phyloP scores from a whole-genome alignment of 2,797 vertebrate genomes.

The Centroberyx gerrardi region DNA sequence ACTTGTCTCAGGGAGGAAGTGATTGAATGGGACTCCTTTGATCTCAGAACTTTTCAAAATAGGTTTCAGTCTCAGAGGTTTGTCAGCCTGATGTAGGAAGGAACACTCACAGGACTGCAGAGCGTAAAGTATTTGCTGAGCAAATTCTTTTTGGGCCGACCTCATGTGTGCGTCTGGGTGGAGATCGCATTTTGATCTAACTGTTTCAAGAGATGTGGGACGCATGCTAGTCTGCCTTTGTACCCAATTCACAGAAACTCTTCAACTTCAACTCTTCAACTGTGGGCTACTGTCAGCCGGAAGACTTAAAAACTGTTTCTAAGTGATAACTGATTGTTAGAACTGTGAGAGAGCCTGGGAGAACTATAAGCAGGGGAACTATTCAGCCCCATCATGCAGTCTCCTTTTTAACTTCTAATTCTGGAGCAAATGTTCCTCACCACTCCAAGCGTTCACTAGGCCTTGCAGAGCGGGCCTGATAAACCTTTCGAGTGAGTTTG shows the following conservation, averaged over 20 bases:
- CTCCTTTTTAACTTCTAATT: slow-evolving; percentile 42
- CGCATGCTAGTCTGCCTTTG: slow-evolving; percentile 7
- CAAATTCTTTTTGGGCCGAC: neutral
- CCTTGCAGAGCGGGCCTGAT: slow-evolving; percentile 29
- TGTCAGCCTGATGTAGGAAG: neutral
- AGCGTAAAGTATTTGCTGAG: neutral
- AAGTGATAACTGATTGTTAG: slow-evolving; percentile 34
- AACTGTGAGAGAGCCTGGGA: slow-evolving; percentile 39
- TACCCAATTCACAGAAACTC: slow-evolving; percentile 37
- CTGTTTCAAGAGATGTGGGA: slow-evolving; percentile 14
- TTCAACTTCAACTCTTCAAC: too few species aligned
- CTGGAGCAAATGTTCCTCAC: slow-evolving; percentile 48
- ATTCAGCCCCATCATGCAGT: slow-evolving; percentile 23
- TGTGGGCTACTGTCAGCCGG: slow-evolving; percentile 38
- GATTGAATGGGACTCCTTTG: neutral
- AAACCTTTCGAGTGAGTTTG: slow-evolving; percentile 37
- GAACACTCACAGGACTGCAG: too few species aligned
- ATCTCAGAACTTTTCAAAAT: neutral
- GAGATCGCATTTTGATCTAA: slow-evolving; percentile 26
- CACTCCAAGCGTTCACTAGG: neutral
- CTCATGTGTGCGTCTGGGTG: neutral
- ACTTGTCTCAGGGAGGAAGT: neutral
- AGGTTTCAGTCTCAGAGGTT: neutral
- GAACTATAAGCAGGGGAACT: slow-evolving; percentile 32
- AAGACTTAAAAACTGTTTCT: neutral